Base-by-base conservation (phyloP, 2,797 vertebrate genomes). In the Helostoma temminkii region DNA sequence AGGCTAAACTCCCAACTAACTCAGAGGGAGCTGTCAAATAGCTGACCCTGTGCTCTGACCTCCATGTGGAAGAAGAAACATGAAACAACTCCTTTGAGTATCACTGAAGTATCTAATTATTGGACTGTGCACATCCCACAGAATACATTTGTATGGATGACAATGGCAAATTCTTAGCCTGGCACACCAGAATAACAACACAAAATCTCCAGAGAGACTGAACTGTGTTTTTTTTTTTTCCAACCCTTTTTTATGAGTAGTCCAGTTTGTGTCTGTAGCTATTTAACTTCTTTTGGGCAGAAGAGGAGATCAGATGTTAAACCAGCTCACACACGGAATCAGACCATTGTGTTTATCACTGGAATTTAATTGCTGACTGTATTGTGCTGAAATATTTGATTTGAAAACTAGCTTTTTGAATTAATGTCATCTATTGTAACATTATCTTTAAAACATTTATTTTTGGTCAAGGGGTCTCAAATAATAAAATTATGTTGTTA, bases 241-340 rank as follows among this genome's bases (percentile, higher is more conserved):
- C 24, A 57, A 10, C 4, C 14, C 19, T 16, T 34, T 21, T 52
- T 32, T n/a, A 6, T 26, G 10, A 30, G 30, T 43, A 43, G 6
- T 18, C 18, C 18, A 19, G 34, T 39, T 54, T 37, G 45, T 36
- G 15, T 24, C 15, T 47, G 58, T 34, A 37, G n/a, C 15, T 18
- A n/a, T 28, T 15, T 56, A 39, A 1, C 4, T 50, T 22, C 30
- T 7, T 32, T 16, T n/a, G 8, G 48, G 18, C 3, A 9, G 12
- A 53, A 16, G 15, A 19, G 2, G 16, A 54, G 37, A 52, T 41
- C 32, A 49, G 15, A 53, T 55, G 36, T 76, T 47, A 15, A 68
- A 67, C 22, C 34, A 26, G 15, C 47, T 21, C 37, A 75, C 30
- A 39, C 26, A 48, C 6, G 14, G 14, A 62, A 69, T 39, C 46